These are phyloP conservation scores for Tribolium freemani DNA, from an alignment of 2,888 invertebrate genomes.

Conservation along the genomic window DNA sequence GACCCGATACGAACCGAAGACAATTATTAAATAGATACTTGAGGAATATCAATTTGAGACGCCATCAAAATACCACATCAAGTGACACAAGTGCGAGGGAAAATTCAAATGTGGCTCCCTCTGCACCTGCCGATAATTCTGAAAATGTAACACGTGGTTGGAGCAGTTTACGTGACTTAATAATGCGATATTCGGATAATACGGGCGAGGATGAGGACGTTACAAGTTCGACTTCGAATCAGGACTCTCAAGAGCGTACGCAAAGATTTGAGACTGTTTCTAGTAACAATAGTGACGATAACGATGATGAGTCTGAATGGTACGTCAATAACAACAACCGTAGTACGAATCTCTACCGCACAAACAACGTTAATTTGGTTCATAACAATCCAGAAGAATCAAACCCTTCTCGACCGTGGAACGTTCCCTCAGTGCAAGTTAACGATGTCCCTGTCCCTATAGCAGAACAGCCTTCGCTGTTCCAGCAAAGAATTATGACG, in stretches of 20 bases:
- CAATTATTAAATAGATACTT: conserved; percentile 54
- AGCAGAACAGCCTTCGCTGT: conserved; percentile 59
- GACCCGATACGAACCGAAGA: conserved; percentile 53
- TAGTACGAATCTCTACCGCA: conserved; percentile 51
- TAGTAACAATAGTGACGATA: conserved; percentile 55
- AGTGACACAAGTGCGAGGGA: conserved; percentile 17
- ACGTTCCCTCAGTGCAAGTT: conserved; percentile 70
- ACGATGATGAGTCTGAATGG: conserved; percentile 48
- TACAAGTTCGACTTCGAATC: conserved; percentile 22
- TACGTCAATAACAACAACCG: conserved; percentile 23
- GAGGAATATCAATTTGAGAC: conserved; percentile 48
- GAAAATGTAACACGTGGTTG: conserved; percentile 8
- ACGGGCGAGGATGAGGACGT: conserved; percentile 39
- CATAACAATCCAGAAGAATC: conserved; percentile 32
- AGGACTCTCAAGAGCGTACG: conserved; percentile 17
- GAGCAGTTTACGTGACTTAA: conserved; percentile 43
- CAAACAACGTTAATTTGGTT: conserved; percentile 53
- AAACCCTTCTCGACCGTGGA: conserved; percentile 56
- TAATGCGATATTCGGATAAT: conserved; percentile 47
- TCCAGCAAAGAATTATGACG: conserved; percentile 48
- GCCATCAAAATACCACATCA: conserved; percentile 24
- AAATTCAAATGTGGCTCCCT: not conserved
- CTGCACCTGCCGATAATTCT: not conserved
- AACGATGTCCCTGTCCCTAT: conserved; percentile 73
- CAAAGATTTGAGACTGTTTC: conserved; percentile 41